Conservation (phyloP, 2,888 invertebrate species). For the Cinara cedri region DNA sequence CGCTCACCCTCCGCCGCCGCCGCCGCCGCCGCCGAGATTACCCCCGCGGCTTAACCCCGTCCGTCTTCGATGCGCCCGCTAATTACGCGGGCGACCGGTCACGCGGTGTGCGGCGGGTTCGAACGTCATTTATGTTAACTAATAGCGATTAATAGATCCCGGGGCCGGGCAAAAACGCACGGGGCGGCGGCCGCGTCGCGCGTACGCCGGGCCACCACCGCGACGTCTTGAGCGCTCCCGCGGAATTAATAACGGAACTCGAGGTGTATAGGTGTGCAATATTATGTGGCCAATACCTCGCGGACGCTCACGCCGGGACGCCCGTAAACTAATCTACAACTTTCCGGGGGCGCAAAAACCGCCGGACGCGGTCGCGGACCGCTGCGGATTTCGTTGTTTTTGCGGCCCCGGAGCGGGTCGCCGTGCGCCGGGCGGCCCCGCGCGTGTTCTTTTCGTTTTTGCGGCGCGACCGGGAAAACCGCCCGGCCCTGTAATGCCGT, state of each 20-base stretch:
- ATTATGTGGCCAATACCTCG: not conserved
- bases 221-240: not conserved
- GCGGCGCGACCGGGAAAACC: no score
- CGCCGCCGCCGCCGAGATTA: slow-evolving; percentile 52
- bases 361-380: no score
- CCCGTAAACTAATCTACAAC: slow-evolving; percentile 50
- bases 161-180: slow-evolving; percentile 51
- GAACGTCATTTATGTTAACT: slow-evolving; percentile 56
- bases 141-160: slow-evolving; percentile 57
- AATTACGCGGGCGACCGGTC: slow-evolving; percentile 36
- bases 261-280: not conserved
- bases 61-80: slow-evolving; percentile 36
- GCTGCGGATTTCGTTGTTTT: not conserved
- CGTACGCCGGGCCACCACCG: not conserved
- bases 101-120: not conserved
- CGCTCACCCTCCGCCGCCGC: slow-evolving; percentile 32
- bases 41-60: slow-evolving; percentile 45
- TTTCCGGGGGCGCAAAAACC: slow-evolving; percentile 29
- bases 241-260: slow-evolving; percentile 42
- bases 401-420: not conserved
- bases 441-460: no score
- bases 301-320: not conserved
- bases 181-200: not conserved
- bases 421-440: no score
- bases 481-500: no score